Percentiles rank a stretch among this genome's conserved stretches.
Conservation (phyloP, 2,113 vertebrate species). For the Ursus arctos region DNA sequence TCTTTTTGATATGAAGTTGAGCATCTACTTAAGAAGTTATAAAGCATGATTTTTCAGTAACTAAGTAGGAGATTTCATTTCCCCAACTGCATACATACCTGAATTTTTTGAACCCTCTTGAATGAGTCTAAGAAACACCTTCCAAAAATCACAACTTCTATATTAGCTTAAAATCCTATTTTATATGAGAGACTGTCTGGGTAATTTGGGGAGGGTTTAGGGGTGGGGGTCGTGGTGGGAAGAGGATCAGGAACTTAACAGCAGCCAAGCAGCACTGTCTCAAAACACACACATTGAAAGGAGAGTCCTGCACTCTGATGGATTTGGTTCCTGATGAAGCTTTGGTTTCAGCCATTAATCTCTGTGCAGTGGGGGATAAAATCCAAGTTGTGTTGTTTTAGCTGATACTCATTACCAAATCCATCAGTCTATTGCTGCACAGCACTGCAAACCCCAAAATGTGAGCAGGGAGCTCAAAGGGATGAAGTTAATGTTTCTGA, state of each 20-base stretch:
- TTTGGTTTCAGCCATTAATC: not conserved
- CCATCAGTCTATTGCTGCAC: not conserved
- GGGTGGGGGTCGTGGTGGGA: accelerated
- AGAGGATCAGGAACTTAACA: constrained; percentile 33
- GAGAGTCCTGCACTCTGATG: not conserved
- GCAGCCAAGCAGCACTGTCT: not conserved
- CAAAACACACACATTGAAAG: constrained; percentile 19
- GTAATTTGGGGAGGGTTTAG: not conserved
- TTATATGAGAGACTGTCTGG: not conserved
- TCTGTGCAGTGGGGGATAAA: not conserved
- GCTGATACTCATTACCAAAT: constrained; percentile 57
- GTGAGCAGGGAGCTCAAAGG: not conserved
- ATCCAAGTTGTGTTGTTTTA: constrained; percentile 43
- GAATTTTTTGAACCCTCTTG: not conserved
- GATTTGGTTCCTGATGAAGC: constrained; percentile 52
- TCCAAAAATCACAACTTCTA: not conserved
- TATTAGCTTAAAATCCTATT: not conserved
- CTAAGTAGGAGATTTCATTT: not conserved
- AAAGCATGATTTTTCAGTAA: constrained; percentile 18
- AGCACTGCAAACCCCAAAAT: not conserved
- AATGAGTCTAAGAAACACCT: not conserved
- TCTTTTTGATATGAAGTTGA: not conserved
- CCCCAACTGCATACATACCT: not conserved
- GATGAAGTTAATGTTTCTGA: not conserved
- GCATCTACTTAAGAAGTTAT: constrained; percentile 56